Conservation (phyloP, 2,888 invertebrate species). For the Drosophila paranaensis region DNA sequence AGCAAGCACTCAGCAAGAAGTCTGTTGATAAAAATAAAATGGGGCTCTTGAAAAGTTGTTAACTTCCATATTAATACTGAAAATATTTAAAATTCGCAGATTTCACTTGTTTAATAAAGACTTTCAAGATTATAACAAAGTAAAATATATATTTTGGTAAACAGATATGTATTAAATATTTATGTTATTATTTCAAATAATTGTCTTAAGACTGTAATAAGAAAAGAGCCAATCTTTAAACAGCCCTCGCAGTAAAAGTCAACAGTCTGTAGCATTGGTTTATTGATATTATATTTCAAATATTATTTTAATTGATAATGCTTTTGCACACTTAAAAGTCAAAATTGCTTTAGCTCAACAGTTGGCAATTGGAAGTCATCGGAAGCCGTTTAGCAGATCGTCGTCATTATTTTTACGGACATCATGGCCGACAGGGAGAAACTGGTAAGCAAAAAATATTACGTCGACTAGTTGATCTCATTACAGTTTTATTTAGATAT, state of each 20-base stretch:
- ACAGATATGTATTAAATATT: too few species aligned
- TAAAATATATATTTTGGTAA: too few species aligned
- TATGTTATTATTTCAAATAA: too few species aligned
- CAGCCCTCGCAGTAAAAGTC: neutral
- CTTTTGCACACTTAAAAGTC: neutral
- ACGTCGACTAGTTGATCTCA: neutral
- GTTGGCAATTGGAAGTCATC: neutral
- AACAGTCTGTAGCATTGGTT: neutral
- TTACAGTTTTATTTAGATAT: neutral
- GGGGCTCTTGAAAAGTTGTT: neutral
- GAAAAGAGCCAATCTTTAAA: neutral
- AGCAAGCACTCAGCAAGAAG: neutral
- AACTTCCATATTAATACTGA: neutral
- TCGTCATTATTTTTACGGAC: neutral
- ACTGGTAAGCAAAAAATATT: neutral
- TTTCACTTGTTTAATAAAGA: too few species aligned
- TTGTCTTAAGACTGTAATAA: neutral
- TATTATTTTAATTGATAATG: neutral
- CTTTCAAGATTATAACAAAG: too few species aligned
- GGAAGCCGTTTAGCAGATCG: neutral
- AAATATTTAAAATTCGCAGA: too few species aligned
- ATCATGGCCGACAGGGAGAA: slow-evolving; percentile 2
- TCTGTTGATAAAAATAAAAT: slow-evolving; percentile 1
- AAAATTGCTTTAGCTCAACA: neutral
- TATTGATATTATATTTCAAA: slow-evolving; percentile 4